Base-by-base conservation (phyloP, 2,797 vertebrate species). In the Anomalospiza imberbis region DNA sequence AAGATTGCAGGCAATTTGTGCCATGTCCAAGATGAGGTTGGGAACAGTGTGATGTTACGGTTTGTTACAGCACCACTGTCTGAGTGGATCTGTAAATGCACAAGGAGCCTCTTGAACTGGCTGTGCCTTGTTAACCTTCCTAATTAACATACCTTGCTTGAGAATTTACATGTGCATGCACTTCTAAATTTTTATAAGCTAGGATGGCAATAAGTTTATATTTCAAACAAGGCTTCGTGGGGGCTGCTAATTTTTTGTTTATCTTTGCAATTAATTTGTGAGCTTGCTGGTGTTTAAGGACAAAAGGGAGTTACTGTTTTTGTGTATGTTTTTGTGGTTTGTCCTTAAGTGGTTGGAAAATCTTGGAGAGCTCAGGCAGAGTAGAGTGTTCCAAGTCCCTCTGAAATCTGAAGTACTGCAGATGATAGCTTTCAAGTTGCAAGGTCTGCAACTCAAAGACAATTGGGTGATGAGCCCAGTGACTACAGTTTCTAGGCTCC, bases 11-110 rank as follows among this genome's bases (percentile, higher is more conserved):
- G 85, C 85, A 94, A 12, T 86, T 79, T 94, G 63, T 81, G 89
- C 91, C 85, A 45, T 13, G 73, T 85, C 31, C 24, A 80, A 6
- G 13, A 17, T 6, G 84, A 91, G 65, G 58, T 25, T 81, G 18
- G 89, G 42, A 88, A 62, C 66, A 60, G 42, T 4, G 51, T 1
- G 7, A 2, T 32, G 38, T 93, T 95, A 11, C 0, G 0, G 44
- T 78, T 16, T 89, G 89, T 77, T 95, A 77, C 63, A 93, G 94
- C 89, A 91, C 79, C 89, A 44, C 89, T 95, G 58, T 31, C 87
- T 88, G 93, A 83, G 73, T 32, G 89, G 12, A 76, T 85, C 48
- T 62, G 76, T 89, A 89, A 92, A 85, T 93, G 85, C 32, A 0
- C 62, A 19, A 57, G 70, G 63, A 60, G 45, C 5, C 0, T 34